phyloP scores from a whole-genome alignment of 2,888 invertebrate species.

The Pyrocoelia pectoralis region DNA sequence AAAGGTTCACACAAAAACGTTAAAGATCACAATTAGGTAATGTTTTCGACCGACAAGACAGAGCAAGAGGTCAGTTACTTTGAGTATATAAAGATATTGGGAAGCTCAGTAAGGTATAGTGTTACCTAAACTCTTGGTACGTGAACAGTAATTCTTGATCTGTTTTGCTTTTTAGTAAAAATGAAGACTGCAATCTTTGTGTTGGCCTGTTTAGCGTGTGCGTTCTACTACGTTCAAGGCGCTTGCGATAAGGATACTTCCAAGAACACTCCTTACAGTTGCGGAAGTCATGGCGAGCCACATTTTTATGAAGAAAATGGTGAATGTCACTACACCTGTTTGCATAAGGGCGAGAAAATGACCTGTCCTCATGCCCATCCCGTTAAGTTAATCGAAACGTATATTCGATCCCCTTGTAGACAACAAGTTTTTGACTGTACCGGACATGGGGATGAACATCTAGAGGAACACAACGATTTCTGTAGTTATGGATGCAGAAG shows the following conservation, averaged over 20 bases:
- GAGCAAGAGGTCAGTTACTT: no score
- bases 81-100: no score
- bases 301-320: not conserved
- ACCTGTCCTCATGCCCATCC: not conserved
- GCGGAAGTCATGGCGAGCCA: not conserved
- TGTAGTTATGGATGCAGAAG: not conserved
- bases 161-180: no score
- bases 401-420: not conserved
- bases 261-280: not conserved
- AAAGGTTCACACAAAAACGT: no score
- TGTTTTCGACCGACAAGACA: no score
- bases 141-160: no score
- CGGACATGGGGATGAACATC: not conserved
- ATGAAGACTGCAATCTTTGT: not conserved
- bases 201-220: not conserved
- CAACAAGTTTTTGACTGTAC: not conserved
- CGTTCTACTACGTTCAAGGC: not conserved
- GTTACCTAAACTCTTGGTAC: no score
- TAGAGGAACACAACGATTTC: not conserved
- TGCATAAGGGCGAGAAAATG: not conserved
- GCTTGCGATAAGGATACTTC: not conserved
- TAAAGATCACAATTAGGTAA: no score
- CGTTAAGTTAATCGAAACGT: not conserved
- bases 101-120: no score
- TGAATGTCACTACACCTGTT: not conserved